phyloP scores from a whole-genome alignment of 2,797 vertebrate species.

The Peromyscus attwateri region DNA sequence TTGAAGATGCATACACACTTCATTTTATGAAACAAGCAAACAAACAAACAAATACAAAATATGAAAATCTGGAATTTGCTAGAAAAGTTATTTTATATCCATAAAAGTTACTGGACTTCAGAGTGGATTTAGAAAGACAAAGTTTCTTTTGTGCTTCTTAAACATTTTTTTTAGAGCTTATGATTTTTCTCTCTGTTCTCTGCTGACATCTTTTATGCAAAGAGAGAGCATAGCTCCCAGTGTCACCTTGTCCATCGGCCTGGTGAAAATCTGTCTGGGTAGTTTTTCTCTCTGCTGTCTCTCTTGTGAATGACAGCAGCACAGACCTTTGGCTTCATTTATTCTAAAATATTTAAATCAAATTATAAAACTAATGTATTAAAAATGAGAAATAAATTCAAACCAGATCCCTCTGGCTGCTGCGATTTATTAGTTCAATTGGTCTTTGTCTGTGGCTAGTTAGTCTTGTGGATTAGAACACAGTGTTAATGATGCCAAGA shows the following conservation, averaged over 20 bases:
- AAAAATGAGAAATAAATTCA: conserved; percentile 81
- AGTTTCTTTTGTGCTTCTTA: conserved; percentile 14
- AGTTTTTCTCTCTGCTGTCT: conserved; percentile 11
- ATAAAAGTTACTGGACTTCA: background rate
- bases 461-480: conserved; percentile 55
- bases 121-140: background rate
- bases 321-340: conserved; percentile 66
- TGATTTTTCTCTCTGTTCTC: background rate
- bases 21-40: background rate
- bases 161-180: background rate
- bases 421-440: conserved; percentile 73
- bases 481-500: conserved; percentile 73
- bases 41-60: background rate
- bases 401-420: conserved; percentile 70
- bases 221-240: background rate
- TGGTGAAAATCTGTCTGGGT: background rate
- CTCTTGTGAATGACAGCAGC: conserved; percentile 60
- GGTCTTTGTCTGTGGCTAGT: conserved; percentile 73
- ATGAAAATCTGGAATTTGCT: conserved; percentile 18
- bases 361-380: conserved; percentile 76
- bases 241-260: background rate
- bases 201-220: background rate
- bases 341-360: conserved; percentile 79
- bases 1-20: background rate
- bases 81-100: background rate